Conservation (phyloP, 2,797 vertebrate genomes). For the Falco biarmicus region DNA sequence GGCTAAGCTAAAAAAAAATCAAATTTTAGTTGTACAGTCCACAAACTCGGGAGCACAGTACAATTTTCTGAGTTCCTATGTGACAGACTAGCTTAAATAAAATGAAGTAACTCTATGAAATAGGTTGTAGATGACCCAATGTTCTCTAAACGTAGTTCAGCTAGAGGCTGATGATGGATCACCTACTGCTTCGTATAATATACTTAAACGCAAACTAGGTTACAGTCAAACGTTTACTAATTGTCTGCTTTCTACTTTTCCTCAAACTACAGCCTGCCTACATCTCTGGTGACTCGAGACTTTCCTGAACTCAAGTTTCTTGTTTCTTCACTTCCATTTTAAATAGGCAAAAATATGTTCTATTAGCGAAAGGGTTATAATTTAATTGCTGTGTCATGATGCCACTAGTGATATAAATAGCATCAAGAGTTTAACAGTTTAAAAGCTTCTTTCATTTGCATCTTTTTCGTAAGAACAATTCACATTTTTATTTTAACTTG, state of each 20-base stretch:
- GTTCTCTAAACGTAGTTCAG: neutral
- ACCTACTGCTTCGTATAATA: neutral
- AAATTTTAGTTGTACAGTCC: neutral
- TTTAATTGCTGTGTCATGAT: conserved; percentile 40
- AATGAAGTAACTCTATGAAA: neutral
- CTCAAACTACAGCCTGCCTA: neutral
- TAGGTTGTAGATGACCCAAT: neutral
- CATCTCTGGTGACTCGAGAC: neutral
- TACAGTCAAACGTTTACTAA: neutral
- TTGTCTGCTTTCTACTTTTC: neutral
- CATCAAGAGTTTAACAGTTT: neutral
- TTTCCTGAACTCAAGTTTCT: conserved; percentile 3
- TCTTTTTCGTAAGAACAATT: neutral
- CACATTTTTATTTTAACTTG: neutral
- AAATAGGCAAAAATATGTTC: neutral
- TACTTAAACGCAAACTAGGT: neutral
- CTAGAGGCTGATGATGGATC: neutral
- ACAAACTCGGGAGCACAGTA: neutral
- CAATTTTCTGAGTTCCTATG: neutral
- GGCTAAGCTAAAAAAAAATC: neutral
- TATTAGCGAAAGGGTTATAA: conserved; percentile 26
- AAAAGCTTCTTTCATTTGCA: neutral
- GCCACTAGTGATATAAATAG: conserved; percentile 30
- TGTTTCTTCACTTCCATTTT: neutral
- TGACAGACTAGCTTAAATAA: neutral